These are phyloP conservation scores for Astropecten irregularis DNA, from an alignment of 53 echinoderm and acorn worm genomes.

Conservation along the genomic window DNA sequence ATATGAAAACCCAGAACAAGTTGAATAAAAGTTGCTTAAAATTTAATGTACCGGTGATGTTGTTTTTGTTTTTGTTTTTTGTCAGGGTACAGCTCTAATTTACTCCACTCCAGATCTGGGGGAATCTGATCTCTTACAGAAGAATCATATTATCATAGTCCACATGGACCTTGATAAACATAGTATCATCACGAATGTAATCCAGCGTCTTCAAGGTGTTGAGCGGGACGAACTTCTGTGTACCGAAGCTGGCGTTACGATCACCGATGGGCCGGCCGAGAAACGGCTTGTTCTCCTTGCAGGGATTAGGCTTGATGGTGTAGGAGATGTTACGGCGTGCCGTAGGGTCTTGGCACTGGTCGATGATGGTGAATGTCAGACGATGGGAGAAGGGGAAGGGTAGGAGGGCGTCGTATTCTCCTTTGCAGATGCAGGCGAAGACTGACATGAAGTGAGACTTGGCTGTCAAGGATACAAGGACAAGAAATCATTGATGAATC, in stretches of 20 bases:
- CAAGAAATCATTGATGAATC: no score
- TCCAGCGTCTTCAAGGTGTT: slow-evolving; percentile 92
- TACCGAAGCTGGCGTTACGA: slow-evolving; percentile 98
- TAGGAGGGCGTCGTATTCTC: slow-evolving; percentile 93
- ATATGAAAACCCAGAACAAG: no score
- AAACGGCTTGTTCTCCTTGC: slow-evolving; percentile 99
- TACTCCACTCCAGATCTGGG: no score
- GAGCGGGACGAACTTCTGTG: slow-evolving; percentile 95
- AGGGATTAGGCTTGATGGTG: slow-evolving; percentile 92
- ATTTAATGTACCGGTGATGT: no score
- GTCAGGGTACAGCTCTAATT: no score
- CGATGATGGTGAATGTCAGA: slow-evolving; percentile 93
- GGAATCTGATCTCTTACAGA: slow-evolving; percentile 65
- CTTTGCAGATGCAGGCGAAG: slow-evolving; percentile 89
- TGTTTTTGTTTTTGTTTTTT: no score
- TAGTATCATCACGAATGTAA: slow-evolving; percentile 93
- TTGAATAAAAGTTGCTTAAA: no score
- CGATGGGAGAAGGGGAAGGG: slow-evolving; percentile 98
- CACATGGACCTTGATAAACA: slow-evolving; percentile 96
- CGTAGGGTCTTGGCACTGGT: slow-evolving; percentile 96
- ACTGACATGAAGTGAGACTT: slow-evolving; percentile 98
- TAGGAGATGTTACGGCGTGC: slow-evolving; percentile 95
- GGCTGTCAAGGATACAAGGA: slow-evolving; percentile 59
- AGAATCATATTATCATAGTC: slow-evolving; percentile 97
- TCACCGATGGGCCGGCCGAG: slow-evolving; percentile 90